phyloP scores from a whole-genome alignment of 1,140 invertebrate species.

The Procambarus clarkii region DNA sequence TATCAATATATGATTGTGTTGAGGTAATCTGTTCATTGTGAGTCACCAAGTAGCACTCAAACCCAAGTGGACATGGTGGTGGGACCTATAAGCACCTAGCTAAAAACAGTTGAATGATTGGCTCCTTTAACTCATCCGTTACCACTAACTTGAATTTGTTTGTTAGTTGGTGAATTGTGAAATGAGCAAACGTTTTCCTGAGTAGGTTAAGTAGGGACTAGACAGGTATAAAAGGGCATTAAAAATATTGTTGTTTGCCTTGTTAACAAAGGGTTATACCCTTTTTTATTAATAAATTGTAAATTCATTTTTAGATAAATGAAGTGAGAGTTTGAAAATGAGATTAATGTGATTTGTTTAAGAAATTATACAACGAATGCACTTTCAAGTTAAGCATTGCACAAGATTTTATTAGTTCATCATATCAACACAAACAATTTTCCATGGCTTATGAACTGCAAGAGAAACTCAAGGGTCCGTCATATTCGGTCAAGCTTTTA shows the following conservation, averaged over 20 bases:
- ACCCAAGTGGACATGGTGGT: neutral
- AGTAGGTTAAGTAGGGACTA: conserved; percentile 61
- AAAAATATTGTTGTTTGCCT: conserved; percentile 47
- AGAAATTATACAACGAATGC: conserved; percentile 65
- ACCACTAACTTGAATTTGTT: neutral
- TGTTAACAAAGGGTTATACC: conserved; percentile 38
- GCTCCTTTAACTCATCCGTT: neutral
- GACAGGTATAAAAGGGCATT: conserved; percentile 47
- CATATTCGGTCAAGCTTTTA: neutral
- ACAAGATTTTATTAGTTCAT: conserved; percentile 59
- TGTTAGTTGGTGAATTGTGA: neutral
- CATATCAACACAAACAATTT: conserved; percentile 39
- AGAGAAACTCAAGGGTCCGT: conserved; percentile 30
- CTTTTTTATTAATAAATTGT: conserved; percentile 30
- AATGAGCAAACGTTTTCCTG: conserved; percentile 1
- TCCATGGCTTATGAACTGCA: conserved; percentile 43
- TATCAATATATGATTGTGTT: conserved; percentile 51
- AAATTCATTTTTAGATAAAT: conserved; percentile 35
- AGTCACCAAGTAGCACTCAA: neutral
- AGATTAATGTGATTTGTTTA: conserved; percentile 44
- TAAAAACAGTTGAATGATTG: neutral
- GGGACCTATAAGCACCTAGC: neutral
- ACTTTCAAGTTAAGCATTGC: conserved; percentile 63
- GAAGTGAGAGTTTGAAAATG: conserved; percentile 22
- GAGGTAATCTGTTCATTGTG: conserved; percentile 12